phyloP scores from a whole-genome alignment of 2,797 vertebrate species.

The Eleutherodactylus coqui region DNA sequence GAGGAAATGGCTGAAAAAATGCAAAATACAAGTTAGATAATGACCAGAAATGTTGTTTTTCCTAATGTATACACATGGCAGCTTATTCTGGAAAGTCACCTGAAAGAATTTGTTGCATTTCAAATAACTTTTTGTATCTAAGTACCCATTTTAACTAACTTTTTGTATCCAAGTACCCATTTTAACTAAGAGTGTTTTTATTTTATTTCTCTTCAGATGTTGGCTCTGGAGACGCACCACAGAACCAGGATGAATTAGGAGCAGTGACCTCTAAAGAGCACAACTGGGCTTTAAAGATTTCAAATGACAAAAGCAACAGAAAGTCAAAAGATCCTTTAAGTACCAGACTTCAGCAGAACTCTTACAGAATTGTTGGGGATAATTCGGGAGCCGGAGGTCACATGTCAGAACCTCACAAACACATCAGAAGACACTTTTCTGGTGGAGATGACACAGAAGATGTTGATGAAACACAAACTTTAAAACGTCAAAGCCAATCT shows the following conservation, averaged over 20 bases:
- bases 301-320: slow-evolving; percentile 63
- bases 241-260: slow-evolving; percentile 63
- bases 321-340: slow-evolving; percentile 67
- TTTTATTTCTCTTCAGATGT: slow-evolving; percentile 68
- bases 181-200: background rate
- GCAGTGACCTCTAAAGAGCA: slow-evolving; percentile 68
- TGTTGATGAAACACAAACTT: slow-evolving; percentile 59
- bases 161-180: background rate
- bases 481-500: slow-evolving; percentile 61
- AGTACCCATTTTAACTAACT: too few relatives aligned
- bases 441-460: slow-evolving; percentile 64
- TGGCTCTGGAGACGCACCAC: slow-evolving; percentile 63
- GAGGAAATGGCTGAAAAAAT: too few relatives aligned
- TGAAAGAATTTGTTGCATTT: too few relatives aligned
- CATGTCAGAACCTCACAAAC: slow-evolving; percentile 49
- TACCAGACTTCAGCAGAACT: slow-evolving; percentile 62
- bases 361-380: slow-evolving; percentile 62
- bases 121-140: too few relatives aligned
- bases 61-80: too few relatives aligned
- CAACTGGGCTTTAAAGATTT: slow-evolving; percentile 65
- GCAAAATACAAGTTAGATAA: too few relatives aligned
- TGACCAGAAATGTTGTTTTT: too few relatives aligned
- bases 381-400: slow-evolving; percentile 60
- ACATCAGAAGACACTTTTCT: slow-evolving; percentile 59
- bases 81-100: too few relatives aligned